Evolutionary conservation across 2,888 invertebrate genomes (phyloP), one percentile per base, ranked within the genome.

Genomic region (Heliconius charithonia): DNA sequence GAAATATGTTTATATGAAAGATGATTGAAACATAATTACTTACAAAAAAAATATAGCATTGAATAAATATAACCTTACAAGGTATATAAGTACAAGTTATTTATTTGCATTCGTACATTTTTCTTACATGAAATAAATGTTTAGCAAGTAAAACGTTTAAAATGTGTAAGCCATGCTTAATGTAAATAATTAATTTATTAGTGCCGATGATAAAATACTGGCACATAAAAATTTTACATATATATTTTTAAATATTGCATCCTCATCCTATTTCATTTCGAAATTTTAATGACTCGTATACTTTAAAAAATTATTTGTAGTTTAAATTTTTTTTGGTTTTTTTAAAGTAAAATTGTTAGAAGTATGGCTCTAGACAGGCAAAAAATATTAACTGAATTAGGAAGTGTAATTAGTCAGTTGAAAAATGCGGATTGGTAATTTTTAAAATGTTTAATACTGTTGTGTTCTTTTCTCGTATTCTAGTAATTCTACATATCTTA

Each of bases 401-500:
- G 93, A n/a, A 94, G 88, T 85, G 93, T 95, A 62, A 89, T 95
- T 83, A 93, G 91, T 85, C 93, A 94, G 85, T 86, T 95, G 45
- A 90, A 94, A 78, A 93, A 90, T 83, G 93, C 93, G 62, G 93
- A 95, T 83, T 95, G 95, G 95, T 95, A 85, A 89, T 89, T 66
- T 72, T 45, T 65, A 25, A 29, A 29, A 27, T 70, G 12, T 32
- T 32, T 65, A 72, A 51, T 56, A 29, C 6, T 70, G 32, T 29
- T 0, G 51, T 51, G n/a, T 25, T 10, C 32, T 9, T 37, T 25
- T 13, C 37, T 37, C 6, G 12, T 25, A 62, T 19, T 25, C 16
- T 73, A 73, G 4, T 7, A 7, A 12, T n/a, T 27, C 12, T 6
- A n/a, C 13, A 62, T 67, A 63, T 1, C 16, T 27, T 63, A 27